Evolutionary conservation across 2,888 invertebrate species (phyloP), one percentile per base, ranked within the genome.

Genomic region (Calephelis perditalis): DNA sequence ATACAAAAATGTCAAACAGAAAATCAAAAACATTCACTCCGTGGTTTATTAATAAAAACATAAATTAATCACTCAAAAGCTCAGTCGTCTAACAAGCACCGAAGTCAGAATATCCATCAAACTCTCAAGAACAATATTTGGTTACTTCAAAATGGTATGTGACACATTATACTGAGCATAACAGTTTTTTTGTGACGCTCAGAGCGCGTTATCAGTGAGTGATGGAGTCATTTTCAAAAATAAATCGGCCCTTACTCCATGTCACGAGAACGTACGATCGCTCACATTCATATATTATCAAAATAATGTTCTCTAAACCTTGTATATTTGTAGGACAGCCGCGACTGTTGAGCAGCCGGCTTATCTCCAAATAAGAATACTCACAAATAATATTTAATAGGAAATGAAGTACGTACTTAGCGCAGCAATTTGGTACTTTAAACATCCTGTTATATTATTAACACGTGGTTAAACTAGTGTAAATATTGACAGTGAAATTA

Each of bases 211-310:
- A 86, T 82, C 84, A 70, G 82, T 88, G 87, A 90, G 73, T 84
- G 81, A 88, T 89, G 86, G 81, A 79, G 84, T 80, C 81, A 86
- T 87, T 84, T 81, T 86, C 82, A 79, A 90, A 89, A 90, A 90
- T 89, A 87, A 88, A 86, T 78, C 83, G 75, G 77, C 79, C 77
- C 81, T 80, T 76, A 77, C 66, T 72, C 76, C 77, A 73, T 70
- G 71, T 73, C 67, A 75, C 76, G 79, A 77, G 79, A 81, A 86
- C 78, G 73, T 81, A 86, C 78, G 84, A 77, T 74, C 82, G 78
- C 80, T 81, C 77, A 80, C 77, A 79, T 78, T 83, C 84, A 84
- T 84, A 84, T 83, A 86, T 84, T 85, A 86, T 80, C 81, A 79
- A 81, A 86, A 82, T 81, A 81, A 82, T 80, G 77, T 74, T 76